Percentiles rank a stretch among this genome's conserved stretches.
phyloP scores from a whole-genome alignment of 2,888 invertebrate species.

The Platycheirus albimanus region DNA sequence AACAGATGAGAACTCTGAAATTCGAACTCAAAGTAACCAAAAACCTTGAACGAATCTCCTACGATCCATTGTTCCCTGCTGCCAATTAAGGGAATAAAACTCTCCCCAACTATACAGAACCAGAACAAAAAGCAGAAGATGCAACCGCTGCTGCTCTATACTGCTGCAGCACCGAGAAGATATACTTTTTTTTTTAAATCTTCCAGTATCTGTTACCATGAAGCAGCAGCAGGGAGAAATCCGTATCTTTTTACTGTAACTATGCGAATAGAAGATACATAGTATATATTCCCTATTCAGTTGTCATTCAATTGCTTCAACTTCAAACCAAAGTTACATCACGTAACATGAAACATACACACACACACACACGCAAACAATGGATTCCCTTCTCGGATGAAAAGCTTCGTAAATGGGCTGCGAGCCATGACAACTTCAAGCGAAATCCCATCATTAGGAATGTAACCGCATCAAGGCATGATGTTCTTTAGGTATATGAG shows the following conservation, averaged over 20 bases:
- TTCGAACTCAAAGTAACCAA: conserved; percentile 45
- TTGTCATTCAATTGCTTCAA: conserved; percentile 58
- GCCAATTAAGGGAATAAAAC: conserved; percentile 64
- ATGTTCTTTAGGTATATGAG: too few species aligned
- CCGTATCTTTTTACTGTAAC: background rate
- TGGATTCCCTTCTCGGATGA: conserved; percentile 37
- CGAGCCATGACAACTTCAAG: conserved; percentile 61
- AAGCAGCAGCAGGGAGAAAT: conserved; percentile 5
- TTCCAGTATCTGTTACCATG: background rate
- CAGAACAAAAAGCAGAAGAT: conserved; percentile 4
- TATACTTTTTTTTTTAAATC: too few species aligned
- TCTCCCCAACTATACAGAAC: background rate
- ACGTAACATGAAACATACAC: conserved; percentile 40
- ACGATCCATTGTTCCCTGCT: conserved; percentile 44
- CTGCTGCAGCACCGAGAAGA: conserved; percentile 16
- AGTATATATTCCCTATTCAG: conserved; percentile 39
- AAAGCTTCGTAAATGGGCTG: conserved; percentile 34
- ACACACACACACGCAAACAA: conserved; percentile 20
- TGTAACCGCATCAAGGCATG: conserved; percentile 50
- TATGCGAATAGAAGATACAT: background rate
- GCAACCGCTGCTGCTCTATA: conserved; percentile 4
- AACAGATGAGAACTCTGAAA: conserved; percentile 35
- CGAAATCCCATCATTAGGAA: conserved; percentile 58
- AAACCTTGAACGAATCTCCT: conserved; percentile 58
- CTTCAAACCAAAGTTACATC: conserved; percentile 44